Conservation (phyloP, 2,888 invertebrate species). For the Drosophila nr. perissopoda region DNA sequence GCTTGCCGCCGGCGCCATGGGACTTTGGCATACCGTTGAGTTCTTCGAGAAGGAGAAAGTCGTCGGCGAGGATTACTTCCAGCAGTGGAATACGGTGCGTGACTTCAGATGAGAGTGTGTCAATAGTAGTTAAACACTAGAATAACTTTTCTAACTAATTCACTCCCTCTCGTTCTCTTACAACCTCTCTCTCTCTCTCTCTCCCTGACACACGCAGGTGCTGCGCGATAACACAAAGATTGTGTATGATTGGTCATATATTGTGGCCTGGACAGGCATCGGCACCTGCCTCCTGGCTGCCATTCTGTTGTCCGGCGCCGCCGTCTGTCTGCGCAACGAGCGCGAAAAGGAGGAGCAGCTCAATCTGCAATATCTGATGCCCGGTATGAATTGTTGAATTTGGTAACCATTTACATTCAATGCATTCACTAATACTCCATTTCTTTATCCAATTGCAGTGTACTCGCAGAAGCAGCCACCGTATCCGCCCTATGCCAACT, state of each 20-base stretch:
- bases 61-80: conserved; percentile 95
- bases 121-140: neutral
- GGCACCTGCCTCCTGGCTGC: conserved; percentile 95
- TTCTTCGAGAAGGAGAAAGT: conserved; percentile 98
- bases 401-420: neutral
- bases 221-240: conserved; percentile 93
- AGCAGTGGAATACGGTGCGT: conserved; percentile 94
- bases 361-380: conserved; percentile 99
- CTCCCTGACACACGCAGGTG: conserved; percentile 86
- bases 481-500: conserved; percentile 92
- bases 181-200: neutral
- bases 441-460: conserved; percentile 86
- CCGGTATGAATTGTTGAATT: conserved; percentile 87
- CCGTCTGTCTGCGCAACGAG: conserved; percentile 97
- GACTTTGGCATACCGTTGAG: conserved; percentile 97
- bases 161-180: neutral
- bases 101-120: neutral
- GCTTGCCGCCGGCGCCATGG: conserved; percentile 96
- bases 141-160: neutral
- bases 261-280: conserved; percentile 98
- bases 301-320: conserved; percentile 96
- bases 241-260: conserved; percentile 98
- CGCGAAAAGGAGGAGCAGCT: conserved; percentile 97
- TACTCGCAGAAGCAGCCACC: conserved; percentile 98
- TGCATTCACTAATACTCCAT: neutral